Percentiles rank a stretch among this genome's conserved stretches.
Evolutionary conservation across 2,113 vertebrate genomes (phyloP).

Genomic region (Marcusenius ussheri): DNA sequence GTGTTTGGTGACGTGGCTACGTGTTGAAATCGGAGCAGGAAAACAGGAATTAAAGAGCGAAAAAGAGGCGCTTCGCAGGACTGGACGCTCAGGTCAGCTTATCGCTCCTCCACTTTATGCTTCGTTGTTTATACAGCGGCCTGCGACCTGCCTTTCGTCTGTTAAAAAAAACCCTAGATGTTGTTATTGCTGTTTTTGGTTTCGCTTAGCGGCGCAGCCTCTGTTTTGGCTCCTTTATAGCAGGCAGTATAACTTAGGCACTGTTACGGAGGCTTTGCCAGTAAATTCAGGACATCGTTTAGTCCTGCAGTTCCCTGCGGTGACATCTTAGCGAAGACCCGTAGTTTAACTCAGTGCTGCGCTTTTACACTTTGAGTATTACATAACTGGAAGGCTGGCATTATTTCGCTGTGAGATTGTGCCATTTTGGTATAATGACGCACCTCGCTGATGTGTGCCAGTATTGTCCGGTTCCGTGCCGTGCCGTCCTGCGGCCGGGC

Average conservation of each 20-base stretch:
- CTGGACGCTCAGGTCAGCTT: neutral
- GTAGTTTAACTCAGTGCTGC: neutral
- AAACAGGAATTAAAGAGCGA: neutral
- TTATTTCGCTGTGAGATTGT: neutral
- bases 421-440: neutral
- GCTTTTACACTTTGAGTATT: neutral
- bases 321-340: neutral
- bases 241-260: neutral
- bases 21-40: constrained; percentile 3
- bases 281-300: neutral
- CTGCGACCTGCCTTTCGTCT: neutral
- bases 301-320: neutral
- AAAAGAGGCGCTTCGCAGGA: neutral
- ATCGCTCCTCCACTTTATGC: neutral
- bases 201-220: neutral
- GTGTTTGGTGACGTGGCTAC: constrained; percentile 11
- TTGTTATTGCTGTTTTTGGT: neutral
- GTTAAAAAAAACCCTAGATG: neutral
- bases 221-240: neutral
- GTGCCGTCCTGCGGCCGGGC: neutral
- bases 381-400: neutral
- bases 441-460: neutral
- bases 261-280: neutral
- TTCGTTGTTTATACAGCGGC: neutral
- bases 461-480: neutral